These are phyloP conservation scores for Trissolcus brochymenae DNA, from an alignment of 2,888 invertebrate genomes.

Conservation along the genomic window DNA sequence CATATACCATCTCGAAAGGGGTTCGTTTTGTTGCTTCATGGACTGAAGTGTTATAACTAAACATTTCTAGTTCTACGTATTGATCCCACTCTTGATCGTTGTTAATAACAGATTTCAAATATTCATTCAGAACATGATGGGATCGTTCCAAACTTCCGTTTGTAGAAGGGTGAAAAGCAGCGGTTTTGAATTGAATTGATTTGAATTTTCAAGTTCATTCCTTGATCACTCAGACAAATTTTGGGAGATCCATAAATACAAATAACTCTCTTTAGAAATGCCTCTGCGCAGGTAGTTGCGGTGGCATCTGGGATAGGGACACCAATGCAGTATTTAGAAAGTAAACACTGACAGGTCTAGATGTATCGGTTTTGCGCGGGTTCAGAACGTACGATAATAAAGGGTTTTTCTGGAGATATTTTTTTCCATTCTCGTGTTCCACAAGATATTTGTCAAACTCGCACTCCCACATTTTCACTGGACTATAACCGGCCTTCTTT, in stretches of 20 bases:
- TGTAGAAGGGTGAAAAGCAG: conserved; percentile 2
- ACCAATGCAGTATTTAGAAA: conserved; percentile 5
- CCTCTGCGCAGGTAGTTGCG: neutral
- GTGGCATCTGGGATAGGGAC: conserved; percentile 5
- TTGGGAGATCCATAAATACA: conserved; percentile 8
- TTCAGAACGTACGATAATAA: too few species aligned
- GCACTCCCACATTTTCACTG: too few species aligned
- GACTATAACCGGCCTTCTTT: too few species aligned
- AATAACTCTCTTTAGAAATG: neutral
- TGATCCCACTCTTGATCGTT: neutral
- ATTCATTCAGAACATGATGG: neutral
- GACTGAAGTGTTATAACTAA: conserved; percentile 1
- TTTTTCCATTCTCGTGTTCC: too few species aligned
- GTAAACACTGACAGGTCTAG: neutral
- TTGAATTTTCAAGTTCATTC: conserved; percentile 3
- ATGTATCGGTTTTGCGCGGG: conserved; percentile 1
- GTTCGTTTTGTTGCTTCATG: neutral
- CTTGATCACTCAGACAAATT: conserved; percentile 4
- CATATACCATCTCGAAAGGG: neutral
- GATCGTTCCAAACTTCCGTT: neutral
- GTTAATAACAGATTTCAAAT: neutral
- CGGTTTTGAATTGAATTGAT: conserved; percentile 3
- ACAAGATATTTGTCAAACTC: too few species aligned
- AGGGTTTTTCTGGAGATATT: too few species aligned
- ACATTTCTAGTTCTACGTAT: neutral